Base-by-base conservation (phyloP, 2,113 vertebrate genomes). In the Oryzias melastigma region DNA sequence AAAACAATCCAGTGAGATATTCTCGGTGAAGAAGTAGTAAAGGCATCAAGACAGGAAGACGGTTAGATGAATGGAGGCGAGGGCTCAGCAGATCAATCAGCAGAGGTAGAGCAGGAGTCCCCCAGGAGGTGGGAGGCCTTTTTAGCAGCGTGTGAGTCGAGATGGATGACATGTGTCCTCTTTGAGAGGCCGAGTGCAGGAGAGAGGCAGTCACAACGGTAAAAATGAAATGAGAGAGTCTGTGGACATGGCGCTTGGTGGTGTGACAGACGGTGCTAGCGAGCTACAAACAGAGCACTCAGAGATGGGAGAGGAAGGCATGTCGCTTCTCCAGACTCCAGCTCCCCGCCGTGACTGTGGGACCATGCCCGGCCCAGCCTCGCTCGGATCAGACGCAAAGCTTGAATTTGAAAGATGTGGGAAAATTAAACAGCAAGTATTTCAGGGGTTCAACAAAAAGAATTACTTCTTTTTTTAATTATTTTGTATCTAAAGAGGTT, bases 251-350 rank as follows among this genome's bases (percentile, higher is more conserved):
- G 81, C 63, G 50, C 73, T 70, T 73, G 66, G 82, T 27, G 69
- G 77, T 3, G 78, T 77, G 78, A 85, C 87, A 87, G 85, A 88
- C 85, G 82, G 84, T 68, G 75, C 80, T 68, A 57, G 79, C 49
- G 35, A 82, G 84, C 22, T 77, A 82, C 82, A 88, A 88, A 85
- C 77, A 76, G 81, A 58, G 82, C 75, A 45, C 70, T 84, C 71
- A 71, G 73, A 87, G 77, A 82, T 77, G 80, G 79, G 68, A 86
- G 82, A 77, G 77, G 77, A 81, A 71, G 83, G 75, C 80, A 82
- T 75, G 79, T 82, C 78, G 75, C 22, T 71, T 73, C 76, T 80
- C 73, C 85, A 81, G 62, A 82, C 61, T 78, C 80, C 65, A 76
- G 78, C 64, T 78, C 73, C 85, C 74, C 24, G 41, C 71, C 57